Percentiles rank a stretch among this genome's conserved stretches.
These are phyloP conservation scores for Polydrusus cervinus DNA, from an alignment of 2,888 invertebrate species.

Conservation along the genomic window DNA sequence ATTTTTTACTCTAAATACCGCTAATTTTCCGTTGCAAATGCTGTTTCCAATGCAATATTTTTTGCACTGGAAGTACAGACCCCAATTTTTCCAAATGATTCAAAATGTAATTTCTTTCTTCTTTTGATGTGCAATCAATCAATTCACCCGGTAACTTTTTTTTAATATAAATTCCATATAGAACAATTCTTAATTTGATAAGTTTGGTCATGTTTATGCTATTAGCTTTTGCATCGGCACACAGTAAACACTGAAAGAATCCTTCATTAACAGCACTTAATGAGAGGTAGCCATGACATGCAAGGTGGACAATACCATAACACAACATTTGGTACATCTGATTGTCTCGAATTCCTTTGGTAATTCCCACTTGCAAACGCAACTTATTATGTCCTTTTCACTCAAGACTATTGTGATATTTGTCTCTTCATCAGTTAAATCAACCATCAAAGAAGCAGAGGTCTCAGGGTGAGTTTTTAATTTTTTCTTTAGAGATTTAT, in stretches of 20 bases:
- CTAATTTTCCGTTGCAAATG: background rate
- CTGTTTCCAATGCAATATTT: background rate
- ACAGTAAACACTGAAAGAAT: background rate
- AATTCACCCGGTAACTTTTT: conserved; percentile 14
- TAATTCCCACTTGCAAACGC: conserved; percentile 33
- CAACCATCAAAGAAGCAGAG: background rate
- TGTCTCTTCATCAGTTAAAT: conserved; percentile 7
- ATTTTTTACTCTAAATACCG: conserved; percentile 4
- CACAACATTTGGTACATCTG: conserved; percentile 22
- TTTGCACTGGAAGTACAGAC: background rate
- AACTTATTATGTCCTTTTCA: conserved; percentile 15
- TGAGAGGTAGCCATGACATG: conserved; percentile 29
- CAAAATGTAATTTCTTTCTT: conserved; percentile 4
- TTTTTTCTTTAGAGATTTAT: background rate
- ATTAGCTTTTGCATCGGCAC: background rate
- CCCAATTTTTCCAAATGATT: conserved; percentile 13
- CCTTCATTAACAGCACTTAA: background rate
- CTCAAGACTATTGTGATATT: background rate
- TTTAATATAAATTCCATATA: conserved; percentile 24
- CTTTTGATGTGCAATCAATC: background rate
- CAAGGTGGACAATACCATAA: conserved; percentile 24
- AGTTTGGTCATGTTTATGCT: background rate
- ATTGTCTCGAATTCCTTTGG: conserved; percentile 24
- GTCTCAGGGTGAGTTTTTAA: background rate
- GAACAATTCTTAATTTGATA: conserved; percentile 32